Evolutionary conservation across 2,113 vertebrate genomes (phyloP).

Genomic region (Nyctibius bracteatus): DNA sequence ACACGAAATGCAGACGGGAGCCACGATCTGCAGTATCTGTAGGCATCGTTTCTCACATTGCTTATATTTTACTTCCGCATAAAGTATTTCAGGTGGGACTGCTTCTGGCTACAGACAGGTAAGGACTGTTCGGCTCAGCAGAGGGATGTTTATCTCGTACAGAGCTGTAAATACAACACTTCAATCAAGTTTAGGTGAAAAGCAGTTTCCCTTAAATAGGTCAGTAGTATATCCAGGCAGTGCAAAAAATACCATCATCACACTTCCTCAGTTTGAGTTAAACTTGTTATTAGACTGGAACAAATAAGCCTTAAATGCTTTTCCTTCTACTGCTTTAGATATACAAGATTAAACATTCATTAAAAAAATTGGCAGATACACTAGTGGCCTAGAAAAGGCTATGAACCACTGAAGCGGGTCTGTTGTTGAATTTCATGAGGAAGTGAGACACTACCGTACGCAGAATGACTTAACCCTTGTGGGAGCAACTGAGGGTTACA

Average conservation of each 20-base stretch:
- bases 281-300: neutral
- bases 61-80: neutral
- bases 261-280: neutral
- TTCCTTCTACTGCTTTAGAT: neutral
- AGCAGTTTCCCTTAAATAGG: neutral
- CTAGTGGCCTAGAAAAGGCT: neutral
- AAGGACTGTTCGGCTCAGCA: neutral
- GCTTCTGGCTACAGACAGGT: neutral
- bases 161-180: neutral
- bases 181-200: neutral
- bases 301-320: neutral
- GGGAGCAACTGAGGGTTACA: neutral
- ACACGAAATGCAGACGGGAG: neutral
- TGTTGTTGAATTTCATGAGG: neutral
- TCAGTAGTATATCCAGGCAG: neutral
- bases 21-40: neutral
- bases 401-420: accelerated
- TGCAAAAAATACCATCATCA: neutral
- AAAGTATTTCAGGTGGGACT: neutral
- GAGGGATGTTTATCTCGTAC: neutral
- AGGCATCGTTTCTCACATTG: neutral
- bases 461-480: neutral
- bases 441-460: neutral
- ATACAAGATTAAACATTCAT: accelerated
- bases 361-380: neutral